A percentile compares a stretch with the other conserved stretches of the same genome.
These are phyloP conservation scores for Seriola dumerili DNA, from an alignment of 2,113 vertebrate genomes.

Conservation along the genomic window DNA sequence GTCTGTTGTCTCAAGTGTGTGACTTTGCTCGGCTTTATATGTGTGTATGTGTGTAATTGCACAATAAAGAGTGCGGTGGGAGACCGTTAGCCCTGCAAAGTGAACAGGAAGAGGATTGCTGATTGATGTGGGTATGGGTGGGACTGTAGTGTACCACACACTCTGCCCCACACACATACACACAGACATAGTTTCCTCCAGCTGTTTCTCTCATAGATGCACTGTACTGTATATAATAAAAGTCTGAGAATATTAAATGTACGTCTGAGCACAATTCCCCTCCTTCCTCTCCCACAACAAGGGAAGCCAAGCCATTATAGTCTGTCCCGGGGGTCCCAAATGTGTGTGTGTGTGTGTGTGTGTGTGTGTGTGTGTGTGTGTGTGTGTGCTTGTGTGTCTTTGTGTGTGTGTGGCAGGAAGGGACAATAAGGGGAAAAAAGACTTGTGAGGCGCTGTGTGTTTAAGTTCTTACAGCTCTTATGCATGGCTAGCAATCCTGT, in stretches of 20 bases:
- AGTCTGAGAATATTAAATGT: conserved; percentile 49
- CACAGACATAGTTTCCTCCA: conserved; percentile 12
- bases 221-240: conserved; percentile 44
- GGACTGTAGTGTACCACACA: conserved; percentile 44
- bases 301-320: conserved; percentile 29
- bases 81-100: conserved; percentile 57
- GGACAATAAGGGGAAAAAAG: conserved; percentile 13
- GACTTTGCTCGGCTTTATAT: not conserved
- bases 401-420: conserved; percentile 30
- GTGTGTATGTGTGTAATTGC: conserved; percentile 21
- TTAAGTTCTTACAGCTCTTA: conserved; percentile 41
- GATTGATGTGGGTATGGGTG: conserved; percentile 69
- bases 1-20: conserved; percentile 14
- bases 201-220: conserved; percentile 47
- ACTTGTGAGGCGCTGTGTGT: conserved; percentile 28
- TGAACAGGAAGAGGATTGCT: conserved; percentile 59
- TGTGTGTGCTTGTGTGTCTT: too few species aligned
- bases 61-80: conserved; percentile 37
- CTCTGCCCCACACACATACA: conserved; percentile 3
- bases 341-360: conserved; percentile 32
- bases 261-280: conserved; percentile 38
- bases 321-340: conserved; percentile 35
- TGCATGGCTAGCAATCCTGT: conserved; percentile 34
- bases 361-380: conserved; percentile 7
- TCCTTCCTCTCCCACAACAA: conserved; percentile 59